Evolutionary conservation across 2,888 invertebrate species (phyloP).

Genomic region (Clepsis dumicolana): DNA sequence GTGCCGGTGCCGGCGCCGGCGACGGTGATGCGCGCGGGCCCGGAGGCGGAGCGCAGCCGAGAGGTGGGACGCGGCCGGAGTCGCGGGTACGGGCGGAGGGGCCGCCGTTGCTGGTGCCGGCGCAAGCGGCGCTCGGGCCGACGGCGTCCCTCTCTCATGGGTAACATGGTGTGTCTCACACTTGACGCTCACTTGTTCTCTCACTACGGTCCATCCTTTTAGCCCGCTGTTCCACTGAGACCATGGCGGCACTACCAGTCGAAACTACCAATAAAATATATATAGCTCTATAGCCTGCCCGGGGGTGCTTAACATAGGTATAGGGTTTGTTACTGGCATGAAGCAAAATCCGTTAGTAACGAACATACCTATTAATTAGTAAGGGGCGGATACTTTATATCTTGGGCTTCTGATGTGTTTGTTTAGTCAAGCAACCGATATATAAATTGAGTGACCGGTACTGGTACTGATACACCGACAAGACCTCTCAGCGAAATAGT

Average conservation of each 20-base stretch:
- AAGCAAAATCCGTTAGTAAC: not conserved
- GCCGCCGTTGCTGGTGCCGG: constrained; percentile 78
- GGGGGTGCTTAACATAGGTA: not conserved
- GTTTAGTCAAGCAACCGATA: too few species aligned
- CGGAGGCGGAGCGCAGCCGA: constrained; percentile 56
- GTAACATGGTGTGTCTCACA: constrained; percentile 84
- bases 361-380: not conserved
- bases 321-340: not conserved
- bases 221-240: not conserved
- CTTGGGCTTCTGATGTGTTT: not conserved
- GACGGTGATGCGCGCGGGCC: constrained; percentile 52
- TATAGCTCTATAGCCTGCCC: not conserved
- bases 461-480: not conserved
- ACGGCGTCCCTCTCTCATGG: constrained; percentile 78
- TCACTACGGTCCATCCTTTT: not conserved
- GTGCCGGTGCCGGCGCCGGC: constrained; percentile 52
- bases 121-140: constrained; percentile 79
- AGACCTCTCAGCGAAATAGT: not conserved
- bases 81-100: constrained; percentile 74
- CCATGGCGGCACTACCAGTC: not conserved
- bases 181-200: constrained; percentile 71
- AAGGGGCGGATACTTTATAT: not conserved
- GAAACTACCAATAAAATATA: not conserved
- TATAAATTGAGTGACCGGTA: too few species aligned
- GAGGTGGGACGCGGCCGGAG: constrained; percentile 69